Evolutionary conservation across 2,113 vertebrate genomes (phyloP).

Genomic region (Odocoileus virginianus): DNA sequence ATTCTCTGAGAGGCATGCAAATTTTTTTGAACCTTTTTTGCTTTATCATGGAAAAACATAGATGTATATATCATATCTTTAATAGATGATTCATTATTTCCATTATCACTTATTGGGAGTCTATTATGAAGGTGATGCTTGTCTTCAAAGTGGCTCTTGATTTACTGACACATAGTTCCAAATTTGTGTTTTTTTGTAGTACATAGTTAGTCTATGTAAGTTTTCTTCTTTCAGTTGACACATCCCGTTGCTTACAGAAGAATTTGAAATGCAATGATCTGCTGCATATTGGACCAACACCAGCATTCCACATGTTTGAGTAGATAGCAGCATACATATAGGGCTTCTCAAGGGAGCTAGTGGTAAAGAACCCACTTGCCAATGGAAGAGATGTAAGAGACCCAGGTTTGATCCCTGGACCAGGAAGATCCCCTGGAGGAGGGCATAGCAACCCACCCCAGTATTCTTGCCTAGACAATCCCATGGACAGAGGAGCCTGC

Average conservation of each 20-base stretch:
- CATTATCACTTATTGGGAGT: neutral
- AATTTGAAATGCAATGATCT: neutral
- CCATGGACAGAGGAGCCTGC: too few relatives aligned
- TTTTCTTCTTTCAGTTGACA: neutral
- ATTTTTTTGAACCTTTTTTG: rapidly evolving
- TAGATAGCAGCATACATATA: too few relatives aligned
- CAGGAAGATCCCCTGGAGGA: too few relatives aligned
- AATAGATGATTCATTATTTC: neutral
- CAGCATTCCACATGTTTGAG: neutral
- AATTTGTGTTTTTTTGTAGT: neutral
- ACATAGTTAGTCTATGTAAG: neutral
- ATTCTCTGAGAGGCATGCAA: neutral
- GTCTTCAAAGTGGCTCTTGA: neutral
- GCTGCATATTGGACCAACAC: neutral
- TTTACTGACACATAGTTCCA: neutral
- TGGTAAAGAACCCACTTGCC: too few relatives aligned
- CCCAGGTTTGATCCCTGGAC: too few relatives aligned
- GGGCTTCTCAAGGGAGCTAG: too few relatives aligned
- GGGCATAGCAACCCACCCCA: too few relatives aligned
- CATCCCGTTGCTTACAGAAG: neutral
- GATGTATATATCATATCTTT: neutral
- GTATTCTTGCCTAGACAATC: too few relatives aligned
- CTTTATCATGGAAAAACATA: neutral
- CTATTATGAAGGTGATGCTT: neutral
- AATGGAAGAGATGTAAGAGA: too few relatives aligned